phyloP scores from a whole-genome alignment of 1,140 invertebrate genomes.

The Mycetomoellerius zeteki region DNA sequence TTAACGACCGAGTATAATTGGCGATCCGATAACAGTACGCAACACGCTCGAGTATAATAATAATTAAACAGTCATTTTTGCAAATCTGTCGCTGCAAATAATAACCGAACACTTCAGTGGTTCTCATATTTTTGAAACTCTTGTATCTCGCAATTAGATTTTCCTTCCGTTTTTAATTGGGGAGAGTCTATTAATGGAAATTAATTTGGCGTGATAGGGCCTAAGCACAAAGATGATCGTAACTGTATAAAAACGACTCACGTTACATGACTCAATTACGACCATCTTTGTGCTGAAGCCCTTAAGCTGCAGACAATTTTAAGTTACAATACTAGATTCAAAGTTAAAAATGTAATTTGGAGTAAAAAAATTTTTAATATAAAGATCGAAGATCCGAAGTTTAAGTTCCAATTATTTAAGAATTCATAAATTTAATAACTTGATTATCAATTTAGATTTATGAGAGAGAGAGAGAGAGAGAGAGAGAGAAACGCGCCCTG shows the following conservation, averaged over 20 bases:
- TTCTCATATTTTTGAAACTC: neutral
- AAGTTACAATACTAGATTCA: neutral
- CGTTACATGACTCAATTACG: too few species aligned
- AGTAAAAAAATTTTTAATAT: too few species aligned
- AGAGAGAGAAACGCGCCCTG: too few species aligned
- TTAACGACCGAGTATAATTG: conserved; percentile 58
- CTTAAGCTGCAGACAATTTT: neutral
- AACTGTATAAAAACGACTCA: too few species aligned
- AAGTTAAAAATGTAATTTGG: neutral
- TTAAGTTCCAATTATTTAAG: neutral
- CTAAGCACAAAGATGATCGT: too few species aligned
- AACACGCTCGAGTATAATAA: conserved; percentile 40
- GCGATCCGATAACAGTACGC: conserved; percentile 51
- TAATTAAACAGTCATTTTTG: conserved; percentile 64
- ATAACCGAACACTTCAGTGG: neutral
- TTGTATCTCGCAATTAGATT: neutral
- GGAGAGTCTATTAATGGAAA: neutral
- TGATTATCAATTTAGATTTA: too few species aligned
- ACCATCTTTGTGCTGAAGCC: too few species aligned
- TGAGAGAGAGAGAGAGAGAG: too few species aligned
- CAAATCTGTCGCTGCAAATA: conserved; percentile 26
- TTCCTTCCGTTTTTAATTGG: neutral
- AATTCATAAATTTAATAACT: neutral
- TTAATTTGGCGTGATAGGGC: neutral
- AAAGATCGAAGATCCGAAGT: too few species aligned